phyloP scores from a whole-genome alignment of 2,113 vertebrate genomes.

The Ptilonorhynchus violaceus region DNA sequence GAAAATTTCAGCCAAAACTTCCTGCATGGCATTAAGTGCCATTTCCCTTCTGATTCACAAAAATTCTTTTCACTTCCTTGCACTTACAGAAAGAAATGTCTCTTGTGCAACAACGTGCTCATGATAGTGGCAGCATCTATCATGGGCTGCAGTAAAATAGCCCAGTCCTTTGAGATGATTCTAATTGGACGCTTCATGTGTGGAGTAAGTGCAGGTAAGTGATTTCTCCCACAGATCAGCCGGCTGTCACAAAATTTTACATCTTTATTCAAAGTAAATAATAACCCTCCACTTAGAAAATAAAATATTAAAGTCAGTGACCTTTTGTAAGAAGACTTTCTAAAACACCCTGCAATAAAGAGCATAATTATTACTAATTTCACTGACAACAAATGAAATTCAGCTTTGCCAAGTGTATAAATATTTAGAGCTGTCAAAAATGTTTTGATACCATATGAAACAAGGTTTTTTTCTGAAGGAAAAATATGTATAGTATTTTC shows the following conservation, averaged over 20 bases:
- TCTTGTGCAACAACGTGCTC: slow-evolving; percentile 73
- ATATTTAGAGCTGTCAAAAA: background rate
- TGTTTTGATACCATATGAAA: background rate
- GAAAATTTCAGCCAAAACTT: background rate
- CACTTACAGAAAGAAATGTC: slow-evolving; percentile 74
- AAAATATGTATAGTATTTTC: background rate
- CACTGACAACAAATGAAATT: background rate
- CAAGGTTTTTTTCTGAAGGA: background rate
- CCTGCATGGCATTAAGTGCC: background rate
- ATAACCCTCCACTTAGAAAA: background rate
- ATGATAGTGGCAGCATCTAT: slow-evolving; percentile 70
- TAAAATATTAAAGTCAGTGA: background rate
- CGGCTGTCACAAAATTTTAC: background rate
- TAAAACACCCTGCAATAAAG: background rate
- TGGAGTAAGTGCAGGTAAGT: slow-evolving; percentile 75
- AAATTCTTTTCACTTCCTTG: background rate
- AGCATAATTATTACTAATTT: background rate
- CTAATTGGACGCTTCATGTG: slow-evolving; percentile 75
- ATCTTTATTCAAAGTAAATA: background rate
- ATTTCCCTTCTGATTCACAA: background rate
- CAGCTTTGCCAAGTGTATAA: background rate
- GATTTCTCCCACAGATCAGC: background rate
- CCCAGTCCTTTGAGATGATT: slow-evolving; percentile 78
- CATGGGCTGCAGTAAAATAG: slow-evolving; percentile 73
- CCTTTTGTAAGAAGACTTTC: background rate